These are phyloP conservation scores for Python bivittatus DNA, from an alignment of 2,113 vertebrate genomes.

Conservation along the genomic window DNA sequence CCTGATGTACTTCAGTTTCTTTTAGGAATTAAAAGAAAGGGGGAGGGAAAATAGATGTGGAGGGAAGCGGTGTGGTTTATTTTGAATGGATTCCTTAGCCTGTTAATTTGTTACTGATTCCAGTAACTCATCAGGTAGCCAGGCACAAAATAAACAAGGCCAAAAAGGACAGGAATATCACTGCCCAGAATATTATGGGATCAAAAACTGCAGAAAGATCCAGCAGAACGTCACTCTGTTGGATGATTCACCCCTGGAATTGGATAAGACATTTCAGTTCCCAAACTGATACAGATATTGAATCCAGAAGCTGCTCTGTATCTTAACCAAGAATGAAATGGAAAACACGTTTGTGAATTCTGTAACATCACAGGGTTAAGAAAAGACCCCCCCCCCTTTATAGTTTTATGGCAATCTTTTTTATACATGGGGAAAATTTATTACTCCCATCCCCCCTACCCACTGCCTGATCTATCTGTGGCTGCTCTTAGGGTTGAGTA, in stretches of 20 bases:
- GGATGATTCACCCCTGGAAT: background rate
- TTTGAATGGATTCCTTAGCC: background rate
- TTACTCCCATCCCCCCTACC: background rate
- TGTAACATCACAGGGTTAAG: background rate
- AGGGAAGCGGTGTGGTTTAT: background rate
- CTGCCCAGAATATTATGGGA: background rate
- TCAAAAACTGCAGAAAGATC: background rate
- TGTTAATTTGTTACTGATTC: background rate
- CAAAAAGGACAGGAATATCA: background rate
- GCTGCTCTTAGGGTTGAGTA: background rate
- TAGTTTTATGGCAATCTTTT: background rate
- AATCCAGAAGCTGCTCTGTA: background rate
- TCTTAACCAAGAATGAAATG: background rate
- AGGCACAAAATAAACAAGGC: background rate
- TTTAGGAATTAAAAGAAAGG: background rate
- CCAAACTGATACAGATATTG: background rate
- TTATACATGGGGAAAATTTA: background rate
- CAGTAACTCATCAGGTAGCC: background rate
- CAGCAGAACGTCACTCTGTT: background rate
- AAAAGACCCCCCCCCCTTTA: background rate
- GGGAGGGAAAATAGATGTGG: background rate
- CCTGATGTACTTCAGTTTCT: background rate
- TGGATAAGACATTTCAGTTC: background rate
- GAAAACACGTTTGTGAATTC: background rate
- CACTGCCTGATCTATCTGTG: background rate